A percentile compares a stretch with the other conserved stretches of the same genome.
Evolutionary conservation across 2,113 vertebrate species (phyloP).

Genomic region (Loxodonta africana): DNA sequence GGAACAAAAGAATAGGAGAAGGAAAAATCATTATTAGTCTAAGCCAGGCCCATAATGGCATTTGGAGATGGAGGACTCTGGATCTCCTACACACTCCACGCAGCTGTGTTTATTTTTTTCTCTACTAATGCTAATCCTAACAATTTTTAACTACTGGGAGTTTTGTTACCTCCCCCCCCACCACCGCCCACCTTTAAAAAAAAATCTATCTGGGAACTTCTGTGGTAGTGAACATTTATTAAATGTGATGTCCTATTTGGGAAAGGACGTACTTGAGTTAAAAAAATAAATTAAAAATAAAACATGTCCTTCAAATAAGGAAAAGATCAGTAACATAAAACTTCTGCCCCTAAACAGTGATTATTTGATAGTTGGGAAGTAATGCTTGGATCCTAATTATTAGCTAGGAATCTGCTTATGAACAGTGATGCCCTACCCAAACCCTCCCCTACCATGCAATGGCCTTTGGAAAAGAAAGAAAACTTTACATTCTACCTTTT

Average conservation of each 20-base stretch:
- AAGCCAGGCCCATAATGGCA: neutral
- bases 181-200: neutral
- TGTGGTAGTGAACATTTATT: constrained; percentile 32
- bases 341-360: neutral
- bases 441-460: neutral
- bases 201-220: neutral
- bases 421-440: neutral
- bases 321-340: neutral
- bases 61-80: neutral
- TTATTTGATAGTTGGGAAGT: neutral
- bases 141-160: constrained; percentile 47
- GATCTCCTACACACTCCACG: constrained; percentile 22
- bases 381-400: neutral
- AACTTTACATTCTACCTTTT: neutral
- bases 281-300: neutral
- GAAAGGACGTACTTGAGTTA: constrained; percentile 9
- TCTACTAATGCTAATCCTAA: constrained; percentile 60
- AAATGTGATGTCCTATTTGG: neutral
- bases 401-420: neutral
- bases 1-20: neutral
- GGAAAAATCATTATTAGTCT: neutral
- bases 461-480: constrained; percentile 16
- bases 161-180: neutral
- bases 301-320: neutral
- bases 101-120: constrained; percentile 72